Evolutionary conservation across 35 echinoderm and acorn worm genomes (phyloP).

Genomic region (Lytechinus variegatus): DNA sequence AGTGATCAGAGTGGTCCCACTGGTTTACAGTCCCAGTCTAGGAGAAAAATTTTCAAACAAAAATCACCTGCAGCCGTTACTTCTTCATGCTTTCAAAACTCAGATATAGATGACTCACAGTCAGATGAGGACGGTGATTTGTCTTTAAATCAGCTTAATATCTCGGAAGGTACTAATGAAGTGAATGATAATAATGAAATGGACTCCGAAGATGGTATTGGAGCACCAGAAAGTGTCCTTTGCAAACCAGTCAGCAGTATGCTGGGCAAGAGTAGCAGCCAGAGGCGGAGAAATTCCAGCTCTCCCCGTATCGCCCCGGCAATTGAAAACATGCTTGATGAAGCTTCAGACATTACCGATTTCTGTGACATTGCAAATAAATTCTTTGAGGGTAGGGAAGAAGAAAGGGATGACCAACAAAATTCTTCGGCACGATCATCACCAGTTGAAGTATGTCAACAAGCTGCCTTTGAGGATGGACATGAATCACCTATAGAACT

Average conservation of each 20-base stretch:
- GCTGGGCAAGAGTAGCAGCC: background rate
- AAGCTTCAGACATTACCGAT: constrained; percentile 69
- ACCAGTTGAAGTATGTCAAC: background rate
- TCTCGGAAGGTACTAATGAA: background rate
- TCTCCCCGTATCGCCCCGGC: constrained; percentile 33
- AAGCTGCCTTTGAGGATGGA: background rate
- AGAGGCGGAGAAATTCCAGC: constrained; percentile 16
- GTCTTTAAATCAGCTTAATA: background rate
- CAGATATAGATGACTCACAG: background rate
- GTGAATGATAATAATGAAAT: background rate
- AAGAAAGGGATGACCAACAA: background rate
- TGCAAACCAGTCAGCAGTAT: constrained; percentile 47
- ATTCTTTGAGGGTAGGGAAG: constrained; percentile 49
- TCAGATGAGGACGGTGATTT: constrained; percentile 14
- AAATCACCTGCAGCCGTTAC: constrained; percentile 19
- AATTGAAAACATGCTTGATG: constrained; percentile 64
- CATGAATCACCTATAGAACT: background rate
- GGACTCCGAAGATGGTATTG: constrained; percentile 7
- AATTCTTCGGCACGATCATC: background rate
- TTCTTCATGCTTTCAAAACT: too few species aligned
- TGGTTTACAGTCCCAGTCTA: constrained; percentile 27
- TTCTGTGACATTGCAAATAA: constrained; percentile 69
- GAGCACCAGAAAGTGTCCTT: constrained; percentile 13
- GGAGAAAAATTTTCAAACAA: constrained; percentile 50
- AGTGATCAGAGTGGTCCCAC: background rate